Evolutionary conservation across 2,797 vertebrate genomes (phyloP).

Genomic region (Cryptoprocta ferox): DNA sequence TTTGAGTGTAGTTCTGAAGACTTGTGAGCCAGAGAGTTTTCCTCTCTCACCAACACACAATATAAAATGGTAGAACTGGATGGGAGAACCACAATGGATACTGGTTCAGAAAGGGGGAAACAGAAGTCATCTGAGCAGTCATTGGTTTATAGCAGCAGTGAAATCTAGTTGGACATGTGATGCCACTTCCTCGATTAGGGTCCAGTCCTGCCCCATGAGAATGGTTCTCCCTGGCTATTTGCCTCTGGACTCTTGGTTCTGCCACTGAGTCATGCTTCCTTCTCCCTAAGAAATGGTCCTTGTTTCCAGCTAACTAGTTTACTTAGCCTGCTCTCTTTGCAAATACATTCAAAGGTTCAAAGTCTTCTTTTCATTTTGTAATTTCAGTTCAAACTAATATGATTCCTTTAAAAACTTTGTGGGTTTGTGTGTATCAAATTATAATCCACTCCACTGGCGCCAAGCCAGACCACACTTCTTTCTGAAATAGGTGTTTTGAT

Average conservation of each 20-base stretch:
- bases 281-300: background rate
- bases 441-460: background rate
- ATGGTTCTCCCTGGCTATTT: background rate
- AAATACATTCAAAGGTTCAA: background rate
- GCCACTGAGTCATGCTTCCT: background rate
- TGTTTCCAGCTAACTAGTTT: background rate
- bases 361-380: background rate
- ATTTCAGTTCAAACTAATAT: background rate
- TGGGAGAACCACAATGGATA: background rate
- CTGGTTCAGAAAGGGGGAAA: background rate
- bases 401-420: constrained; percentile 1
- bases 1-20: background rate
- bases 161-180: background rate
- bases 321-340: background rate
- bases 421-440: constrained; percentile 9
- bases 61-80: background rate
- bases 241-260: background rate
- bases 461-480: background rate
- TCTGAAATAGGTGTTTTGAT: background rate
- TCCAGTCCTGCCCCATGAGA: background rate
- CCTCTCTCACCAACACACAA: background rate
- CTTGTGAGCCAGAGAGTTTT: background rate
- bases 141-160: background rate
- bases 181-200: background rate
- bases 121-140: background rate